Conservation (phyloP, 2,113 vertebrate species). For the Lasiurus cinereus region DNA sequence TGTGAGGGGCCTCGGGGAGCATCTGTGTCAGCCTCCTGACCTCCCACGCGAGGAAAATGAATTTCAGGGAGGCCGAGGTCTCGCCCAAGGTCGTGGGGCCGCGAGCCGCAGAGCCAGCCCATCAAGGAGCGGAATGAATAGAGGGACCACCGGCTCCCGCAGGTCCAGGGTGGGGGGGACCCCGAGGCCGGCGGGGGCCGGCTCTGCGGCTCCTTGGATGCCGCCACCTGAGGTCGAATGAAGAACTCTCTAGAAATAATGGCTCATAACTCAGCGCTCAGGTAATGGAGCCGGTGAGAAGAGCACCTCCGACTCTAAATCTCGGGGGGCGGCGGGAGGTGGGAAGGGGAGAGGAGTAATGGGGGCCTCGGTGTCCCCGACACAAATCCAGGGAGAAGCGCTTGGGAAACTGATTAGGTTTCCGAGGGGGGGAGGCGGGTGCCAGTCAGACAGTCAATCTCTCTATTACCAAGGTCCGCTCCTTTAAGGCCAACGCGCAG, state of each 20-base stretch:
- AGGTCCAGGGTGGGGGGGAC: neutral
- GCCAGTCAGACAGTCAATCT: slow-evolving; percentile 58
- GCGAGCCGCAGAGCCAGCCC: fast-evolving
- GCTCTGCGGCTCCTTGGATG: neutral
- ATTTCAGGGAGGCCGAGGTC: neutral
- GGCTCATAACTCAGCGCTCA: slow-evolving; percentile 67
- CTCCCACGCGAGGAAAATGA: neutral
- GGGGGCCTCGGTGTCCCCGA: slow-evolving; percentile 41
- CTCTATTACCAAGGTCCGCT: neutral
- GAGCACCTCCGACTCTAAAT: slow-evolving; percentile 58
- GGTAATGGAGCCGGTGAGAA: slow-evolving; percentile 34
- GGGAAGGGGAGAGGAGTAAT: neutral
- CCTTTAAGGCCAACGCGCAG: neutral
- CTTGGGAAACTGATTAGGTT: slow-evolving; percentile 23
- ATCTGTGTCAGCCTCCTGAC: neutral
- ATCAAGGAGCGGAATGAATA: neutral
- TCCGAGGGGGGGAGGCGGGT: neutral
- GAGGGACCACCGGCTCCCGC: fast-evolving
- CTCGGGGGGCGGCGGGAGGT: neutral
- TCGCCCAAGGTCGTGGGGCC: neutral
- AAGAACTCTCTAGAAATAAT: slow-evolving; percentile 67
- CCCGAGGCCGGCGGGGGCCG: fast-evolving
- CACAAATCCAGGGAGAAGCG: slow-evolving; percentile 35
- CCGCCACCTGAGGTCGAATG: slow-evolving; percentile 50
- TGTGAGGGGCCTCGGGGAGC: neutral